Evolutionary conservation across 1,140 invertebrate genomes (phyloP).

Genomic region (Listronotus oregonensis): DNA sequence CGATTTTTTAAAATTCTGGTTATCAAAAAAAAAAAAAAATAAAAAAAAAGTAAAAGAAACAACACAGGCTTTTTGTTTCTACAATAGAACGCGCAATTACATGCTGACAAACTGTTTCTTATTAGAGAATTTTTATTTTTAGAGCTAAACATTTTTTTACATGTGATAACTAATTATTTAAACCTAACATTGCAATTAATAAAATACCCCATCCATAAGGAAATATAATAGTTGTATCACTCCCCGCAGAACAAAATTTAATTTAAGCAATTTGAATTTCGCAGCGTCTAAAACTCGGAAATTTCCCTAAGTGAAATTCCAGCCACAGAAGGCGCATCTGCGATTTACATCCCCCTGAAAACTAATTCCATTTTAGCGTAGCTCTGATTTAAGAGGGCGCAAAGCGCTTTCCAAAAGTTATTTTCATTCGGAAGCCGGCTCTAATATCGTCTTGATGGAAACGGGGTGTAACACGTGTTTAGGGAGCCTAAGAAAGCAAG

Average conservation of each 20-base stretch:
- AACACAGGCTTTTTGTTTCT: too few species aligned
- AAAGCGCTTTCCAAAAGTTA: conserved; percentile 45
- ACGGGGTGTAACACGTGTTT: conserved; percentile 44
- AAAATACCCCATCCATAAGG: background rate
- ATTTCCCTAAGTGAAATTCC: conserved; percentile 40
- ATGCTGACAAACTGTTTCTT: too few species aligned
- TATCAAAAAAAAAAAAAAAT: too few species aligned
- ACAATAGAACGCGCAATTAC: too few species aligned
- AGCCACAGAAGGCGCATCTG: conserved; percentile 42
- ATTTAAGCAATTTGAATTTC: conserved; percentile 30
- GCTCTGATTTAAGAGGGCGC: conserved; percentile 41
- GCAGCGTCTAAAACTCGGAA: conserved; percentile 15
- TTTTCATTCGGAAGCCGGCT: conserved; percentile 41
- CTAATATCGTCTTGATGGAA: conserved; percentile 45
- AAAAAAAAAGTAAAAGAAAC: too few species aligned
- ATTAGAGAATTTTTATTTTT: too few species aligned
- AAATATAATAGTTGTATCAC: conserved; percentile 16
- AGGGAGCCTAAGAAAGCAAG: conserved; percentile 31
- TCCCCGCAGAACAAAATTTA: conserved; percentile 31
- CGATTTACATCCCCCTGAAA: conserved; percentile 43
- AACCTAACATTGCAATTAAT: too few species aligned
- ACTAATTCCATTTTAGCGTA: conserved; percentile 42
- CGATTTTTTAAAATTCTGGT: too few species aligned
- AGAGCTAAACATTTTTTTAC: too few species aligned
- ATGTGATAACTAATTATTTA: too few species aligned